Percentiles rank a stretch among this genome's conserved stretches.
Evolutionary conservation across 2,888 invertebrate genomes (phyloP).

Genomic region (Caenorhabditis doughertyi): DNA sequence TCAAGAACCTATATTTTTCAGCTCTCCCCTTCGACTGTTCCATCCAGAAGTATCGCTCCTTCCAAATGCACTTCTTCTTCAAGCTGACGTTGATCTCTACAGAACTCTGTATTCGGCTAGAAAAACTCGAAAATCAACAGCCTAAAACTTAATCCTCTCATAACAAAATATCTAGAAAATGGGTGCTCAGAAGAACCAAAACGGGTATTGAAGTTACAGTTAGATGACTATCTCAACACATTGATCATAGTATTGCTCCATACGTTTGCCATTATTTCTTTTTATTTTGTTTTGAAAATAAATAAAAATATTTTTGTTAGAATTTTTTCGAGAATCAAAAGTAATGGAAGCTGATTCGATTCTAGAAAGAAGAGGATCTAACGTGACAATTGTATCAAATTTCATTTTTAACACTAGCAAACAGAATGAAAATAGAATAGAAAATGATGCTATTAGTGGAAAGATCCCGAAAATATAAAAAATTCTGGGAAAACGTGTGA

Average conservation of each 20-base stretch:
- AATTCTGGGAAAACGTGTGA: not conserved
- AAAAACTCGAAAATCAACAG: slow-evolving; percentile 19
- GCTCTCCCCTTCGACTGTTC: slow-evolving; percentile 69
- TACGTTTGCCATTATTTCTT: slow-evolving; percentile 1
- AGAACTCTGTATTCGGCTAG: slow-evolving; percentile 48
- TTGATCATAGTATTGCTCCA: slow-evolving; percentile 6
- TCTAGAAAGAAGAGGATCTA: not conserved
- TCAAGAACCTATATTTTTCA: slow-evolving; percentile 36
- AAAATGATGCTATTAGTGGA: not conserved
- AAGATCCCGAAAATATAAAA: not conserved
- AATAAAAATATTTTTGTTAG: not conserved
- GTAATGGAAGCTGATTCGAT: not conserved
- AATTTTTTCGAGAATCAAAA: not conserved
- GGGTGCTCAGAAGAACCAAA: not conserved
- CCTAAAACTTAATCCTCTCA: not conserved
- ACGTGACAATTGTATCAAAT: slow-evolving; percentile 2
- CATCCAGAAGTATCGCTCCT: slow-evolving; percentile 68
- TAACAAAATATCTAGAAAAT: slow-evolving; percentile 6
- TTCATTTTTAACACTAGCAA: not conserved
- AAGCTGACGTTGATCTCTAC: slow-evolving; percentile 75
- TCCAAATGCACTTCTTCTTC: slow-evolving; percentile 67
- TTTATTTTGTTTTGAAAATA: not conserved
- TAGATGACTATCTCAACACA: slow-evolving; percentile 25
- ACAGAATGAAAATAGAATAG: not conserved
- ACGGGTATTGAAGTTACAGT: slow-evolving; percentile 27